Evolutionary conservation across 2,888 invertebrate species (phyloP).

Genomic region (Plemyria rubiginata): DNA sequence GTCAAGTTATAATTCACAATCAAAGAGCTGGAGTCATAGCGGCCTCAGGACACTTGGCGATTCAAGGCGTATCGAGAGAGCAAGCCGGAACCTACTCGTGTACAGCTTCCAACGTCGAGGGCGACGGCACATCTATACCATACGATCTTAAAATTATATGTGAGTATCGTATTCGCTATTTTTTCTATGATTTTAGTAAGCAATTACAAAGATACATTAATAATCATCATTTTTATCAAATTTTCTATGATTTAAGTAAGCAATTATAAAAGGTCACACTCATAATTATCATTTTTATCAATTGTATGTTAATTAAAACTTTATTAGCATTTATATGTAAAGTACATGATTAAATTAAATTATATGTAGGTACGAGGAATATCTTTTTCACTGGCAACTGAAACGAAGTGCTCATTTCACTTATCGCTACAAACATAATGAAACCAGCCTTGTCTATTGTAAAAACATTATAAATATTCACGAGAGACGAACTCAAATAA

Average conservation of each 20-base stretch:
- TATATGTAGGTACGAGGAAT: no score
- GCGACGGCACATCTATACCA: conserved; percentile 93
- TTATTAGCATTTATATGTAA: background rate
- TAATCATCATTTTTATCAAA: no score
- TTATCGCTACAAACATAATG: background rate
- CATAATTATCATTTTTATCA: no score
- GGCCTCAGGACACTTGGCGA: conserved; percentile 91
- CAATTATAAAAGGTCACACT: no score
- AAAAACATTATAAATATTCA: conserved; percentile 2
- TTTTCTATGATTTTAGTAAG: no score
- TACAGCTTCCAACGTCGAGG: conserved; percentile 95
- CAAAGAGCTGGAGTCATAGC: conserved; percentile 94
- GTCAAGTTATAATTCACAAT: conserved; percentile 93
- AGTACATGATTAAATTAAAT: no score
- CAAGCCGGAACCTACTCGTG: conserved; percentile 95
- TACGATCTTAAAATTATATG: conserved; percentile 95
- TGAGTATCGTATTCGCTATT: conserved; percentile 83
- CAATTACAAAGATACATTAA: no score
- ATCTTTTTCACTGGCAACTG: background rate
- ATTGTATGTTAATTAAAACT: background rate
- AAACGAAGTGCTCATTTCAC: background rate
- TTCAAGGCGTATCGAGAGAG: conserved; percentile 91
- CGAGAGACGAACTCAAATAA: background rate
- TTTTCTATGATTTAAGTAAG: no score
- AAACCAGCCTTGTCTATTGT: background rate